Conservation (phyloP, 2,888 invertebrate species). For the Myopa tessellatipennis region DNA sequence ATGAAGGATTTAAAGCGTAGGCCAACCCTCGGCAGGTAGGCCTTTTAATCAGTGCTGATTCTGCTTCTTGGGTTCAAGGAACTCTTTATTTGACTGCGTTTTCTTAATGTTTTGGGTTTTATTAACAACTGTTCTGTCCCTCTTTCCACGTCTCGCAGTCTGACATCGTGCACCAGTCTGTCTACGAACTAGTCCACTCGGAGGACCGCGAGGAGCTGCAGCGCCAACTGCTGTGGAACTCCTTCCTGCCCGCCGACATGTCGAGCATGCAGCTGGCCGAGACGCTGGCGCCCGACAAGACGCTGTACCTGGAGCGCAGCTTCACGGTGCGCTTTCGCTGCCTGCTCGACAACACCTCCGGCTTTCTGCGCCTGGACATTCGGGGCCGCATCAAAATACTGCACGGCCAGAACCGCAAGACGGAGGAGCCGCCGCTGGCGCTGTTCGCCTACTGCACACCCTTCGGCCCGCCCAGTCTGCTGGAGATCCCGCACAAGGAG, state of each 20-base stretch:
- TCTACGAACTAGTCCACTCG: conserved; percentile 98
- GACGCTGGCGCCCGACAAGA: conserved; percentile 87
- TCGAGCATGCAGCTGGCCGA: conserved; percentile 83
- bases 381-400: conserved; percentile 95
- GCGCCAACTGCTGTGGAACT: conserved; percentile 94
- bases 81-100: conserved; percentile 10
- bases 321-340: conserved; percentile 99
- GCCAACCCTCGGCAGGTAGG: background rate
- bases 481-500: conserved; percentile 98
- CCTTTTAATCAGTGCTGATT: background rate
- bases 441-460: conserved; percentile 98
- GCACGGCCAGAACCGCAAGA: conserved; percentile 95
- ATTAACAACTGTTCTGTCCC: conserved; percentile 76
- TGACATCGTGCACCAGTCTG: conserved; percentile 99
- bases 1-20: background rate
- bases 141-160: conserved; percentile 77
- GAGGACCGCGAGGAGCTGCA: conserved; percentile 98
- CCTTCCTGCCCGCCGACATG: conserved; percentile 79
- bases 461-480: conserved; percentile 95
- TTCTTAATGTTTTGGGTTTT: background rate
- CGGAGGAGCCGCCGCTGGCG: conserved; percentile 92
- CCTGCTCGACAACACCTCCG: conserved; percentile 98
- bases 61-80: conserved; percentile 8
- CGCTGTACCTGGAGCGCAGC: conserved; percentile 89
- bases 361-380: conserved; percentile 97